Evolutionary conservation across 2,888 invertebrate species (phyloP).

Genomic region (Platycheirus rosarum): DNA sequence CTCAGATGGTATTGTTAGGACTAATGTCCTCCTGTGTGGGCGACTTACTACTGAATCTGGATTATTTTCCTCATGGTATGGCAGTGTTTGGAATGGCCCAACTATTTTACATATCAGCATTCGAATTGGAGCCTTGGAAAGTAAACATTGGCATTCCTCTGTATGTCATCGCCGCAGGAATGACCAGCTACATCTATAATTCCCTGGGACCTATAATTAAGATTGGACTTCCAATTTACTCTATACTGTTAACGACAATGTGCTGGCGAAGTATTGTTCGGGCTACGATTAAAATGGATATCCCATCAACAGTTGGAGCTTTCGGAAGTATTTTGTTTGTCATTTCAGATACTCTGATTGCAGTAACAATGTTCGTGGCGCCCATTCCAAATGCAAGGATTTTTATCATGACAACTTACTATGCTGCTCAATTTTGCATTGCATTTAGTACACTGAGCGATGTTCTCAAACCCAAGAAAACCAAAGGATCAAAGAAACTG

Average conservation of each 20-base stretch:
- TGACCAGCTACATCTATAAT: conserved; percentile 77
- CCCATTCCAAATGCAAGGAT: conserved; percentile 87
- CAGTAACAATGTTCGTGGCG: conserved; percentile 88
- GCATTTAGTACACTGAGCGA: conserved; percentile 76
- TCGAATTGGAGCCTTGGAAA: conserved; percentile 89
- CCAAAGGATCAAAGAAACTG: conserved; percentile 50
- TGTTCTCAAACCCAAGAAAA: conserved; percentile 39
- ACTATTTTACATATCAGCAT: conserved; percentile 89
- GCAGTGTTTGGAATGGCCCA: conserved; percentile 92
- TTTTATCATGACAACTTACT: conserved; percentile 94
- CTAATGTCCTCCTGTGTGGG: conserved; percentile 92
- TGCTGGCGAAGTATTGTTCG: conserved; percentile 91
- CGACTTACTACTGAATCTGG: conserved; percentile 89
- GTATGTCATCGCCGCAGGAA: conserved; percentile 83
- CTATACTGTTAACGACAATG: conserved; percentile 89
- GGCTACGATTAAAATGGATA: conserved; percentile 83
- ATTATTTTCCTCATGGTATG: conserved; percentile 87
- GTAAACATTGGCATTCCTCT: conserved; percentile 84
- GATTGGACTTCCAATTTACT: conserved; percentile 88
- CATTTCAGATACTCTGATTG: conserved; percentile 91
- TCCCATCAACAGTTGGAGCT: conserved; percentile 88
- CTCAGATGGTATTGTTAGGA: conserved; percentile 89
- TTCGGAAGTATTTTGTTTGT: conserved; percentile 89
- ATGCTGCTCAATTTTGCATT: conserved; percentile 93
- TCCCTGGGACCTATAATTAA: conserved; percentile 81